Conservation (phyloP, 2,888 invertebrate genomes). For the Melieria crassipennis region DNA sequence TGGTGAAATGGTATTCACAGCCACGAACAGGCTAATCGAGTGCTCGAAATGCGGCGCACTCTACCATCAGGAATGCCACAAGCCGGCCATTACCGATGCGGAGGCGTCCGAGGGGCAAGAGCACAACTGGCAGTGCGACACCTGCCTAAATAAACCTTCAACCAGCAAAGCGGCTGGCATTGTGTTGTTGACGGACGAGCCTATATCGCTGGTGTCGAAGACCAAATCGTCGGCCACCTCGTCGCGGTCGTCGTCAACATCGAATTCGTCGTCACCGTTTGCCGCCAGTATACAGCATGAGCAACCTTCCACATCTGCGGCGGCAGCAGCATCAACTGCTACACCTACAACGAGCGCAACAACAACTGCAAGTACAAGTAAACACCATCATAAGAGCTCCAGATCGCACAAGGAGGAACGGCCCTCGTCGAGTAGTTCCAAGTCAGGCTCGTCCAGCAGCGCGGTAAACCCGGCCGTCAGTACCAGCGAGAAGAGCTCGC, state of each 20-base stretch:
- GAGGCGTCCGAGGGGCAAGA: conserved; percentile 76
- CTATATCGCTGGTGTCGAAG: conserved; percentile 53
- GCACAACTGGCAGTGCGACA: conserved; percentile 74
- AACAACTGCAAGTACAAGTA: conserved; percentile 48
- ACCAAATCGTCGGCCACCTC: conserved; percentile 60
- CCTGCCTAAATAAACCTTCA: conserved; percentile 66
- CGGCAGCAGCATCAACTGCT: not conserved
- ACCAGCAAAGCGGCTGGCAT: conserved; percentile 45
- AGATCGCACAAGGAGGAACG: conserved; percentile 57
- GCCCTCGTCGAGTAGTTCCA: conserved; percentile 34
- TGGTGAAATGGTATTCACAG: conserved; percentile 84
- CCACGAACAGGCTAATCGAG: conserved; percentile 88
- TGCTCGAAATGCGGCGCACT: conserved; percentile 90
- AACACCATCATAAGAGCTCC: conserved; percentile 53
- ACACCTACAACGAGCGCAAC: conserved; percentile 47
- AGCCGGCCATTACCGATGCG: conserved; percentile 83
- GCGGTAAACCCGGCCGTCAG: conserved; percentile 73
- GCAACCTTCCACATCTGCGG: conserved; percentile 41
- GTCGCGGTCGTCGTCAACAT: conserved; percentile 61
- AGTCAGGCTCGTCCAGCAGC: conserved; percentile 43
- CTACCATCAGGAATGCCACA: conserved; percentile 95
- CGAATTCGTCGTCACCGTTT: conserved; percentile 63
- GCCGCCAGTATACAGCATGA: conserved; percentile 30
- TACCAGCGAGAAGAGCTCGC: conserved; percentile 75
- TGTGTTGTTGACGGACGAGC: conserved; percentile 52